Base-by-base conservation (phyloP, 2,113 vertebrate genomes). In the Scomber colias region DNA sequence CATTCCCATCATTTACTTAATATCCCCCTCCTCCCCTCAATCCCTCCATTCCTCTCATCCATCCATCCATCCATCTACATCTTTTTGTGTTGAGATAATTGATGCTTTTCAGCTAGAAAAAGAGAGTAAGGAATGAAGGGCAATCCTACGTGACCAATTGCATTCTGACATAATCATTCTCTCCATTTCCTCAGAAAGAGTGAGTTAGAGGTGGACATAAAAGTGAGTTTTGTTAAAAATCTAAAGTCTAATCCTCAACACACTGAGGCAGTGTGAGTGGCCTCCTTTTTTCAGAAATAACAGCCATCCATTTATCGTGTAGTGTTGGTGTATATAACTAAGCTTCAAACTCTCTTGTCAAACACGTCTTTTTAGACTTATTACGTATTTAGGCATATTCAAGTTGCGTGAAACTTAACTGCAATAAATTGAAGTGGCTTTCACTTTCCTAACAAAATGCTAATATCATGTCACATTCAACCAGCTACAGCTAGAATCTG, bases 1-100 rank as follows among this genome's bases (percentile, higher is more conserved):
- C 94, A 96, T 97, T 96, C 95, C 95, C 95, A 95, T 95, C 94
- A 94, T 96, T 96, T 95, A 94, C 93, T 93, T 91, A 95, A 93
- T 87, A 95, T 89, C 92, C 92, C 56, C 62, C 11, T 54, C 54
- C 57, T 14, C 72, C 78, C 90, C 12, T 31, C 48, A 24, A 54
- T 59, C 46, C 15, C 24, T 46, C 54, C 46, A 48, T 45, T 56
- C n/a, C 44, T 21, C 17, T 46, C 53, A 57, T 51, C 54, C 46
- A 11, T 12, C 35, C 75, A 45, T 62, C 13, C 19, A 31, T 66
- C 60, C 48, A 80, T 74, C 76, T 94, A 63, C 62, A 17, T 57
- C 53, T 67, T 82, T 96, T 96, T 97, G 95, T 96, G 88, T 90
- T 79, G 80, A 92, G 94, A 94, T 96, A 96, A 97, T 96, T 96